Evolutionary conservation across 2,888 invertebrate species (phyloP).

Genomic region (Congeria kusceri): DNA sequence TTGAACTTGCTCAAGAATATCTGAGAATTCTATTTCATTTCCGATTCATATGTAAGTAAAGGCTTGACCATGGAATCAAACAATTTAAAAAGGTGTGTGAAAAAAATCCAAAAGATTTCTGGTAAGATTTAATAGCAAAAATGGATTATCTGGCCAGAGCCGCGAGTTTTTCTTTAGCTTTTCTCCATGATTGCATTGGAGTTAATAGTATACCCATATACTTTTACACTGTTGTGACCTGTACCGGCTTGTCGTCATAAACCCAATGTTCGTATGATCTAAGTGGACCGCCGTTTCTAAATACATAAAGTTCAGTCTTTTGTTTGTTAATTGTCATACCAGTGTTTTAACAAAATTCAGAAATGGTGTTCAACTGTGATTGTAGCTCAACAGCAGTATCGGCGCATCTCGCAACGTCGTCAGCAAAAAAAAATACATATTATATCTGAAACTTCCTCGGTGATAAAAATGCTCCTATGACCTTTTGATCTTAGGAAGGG

Average conservation of each 20-base stretch:
- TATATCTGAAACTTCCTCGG: neutral
- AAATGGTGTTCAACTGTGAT: constrained; percentile 2
- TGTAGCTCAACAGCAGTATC: neutral
- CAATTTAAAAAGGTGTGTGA: neutral
- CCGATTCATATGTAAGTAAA: neutral
- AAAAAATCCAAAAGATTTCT: neutral
- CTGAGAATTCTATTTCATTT: neutral
- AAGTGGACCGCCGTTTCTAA: neutral
- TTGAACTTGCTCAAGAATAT: neutral
- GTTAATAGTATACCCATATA: neutral
- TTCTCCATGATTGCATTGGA: neutral
- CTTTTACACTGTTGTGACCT: neutral
- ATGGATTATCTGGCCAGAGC: neutral
- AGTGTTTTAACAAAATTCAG: neutral
- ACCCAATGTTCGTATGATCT: neutral
- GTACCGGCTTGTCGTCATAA: neutral
- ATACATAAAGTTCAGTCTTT: neutral
- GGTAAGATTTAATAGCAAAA: neutral
- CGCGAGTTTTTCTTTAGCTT: neutral
- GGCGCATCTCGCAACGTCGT: neutral
- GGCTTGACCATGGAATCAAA: neutral
- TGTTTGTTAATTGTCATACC: neutral
- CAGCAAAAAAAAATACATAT: neutral
- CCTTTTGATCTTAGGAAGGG: neutral
- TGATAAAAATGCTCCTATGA: neutral